Evolutionary conservation across 2,888 invertebrate species (phyloP).

Genomic region (Cheilosia vulpina): DNA sequence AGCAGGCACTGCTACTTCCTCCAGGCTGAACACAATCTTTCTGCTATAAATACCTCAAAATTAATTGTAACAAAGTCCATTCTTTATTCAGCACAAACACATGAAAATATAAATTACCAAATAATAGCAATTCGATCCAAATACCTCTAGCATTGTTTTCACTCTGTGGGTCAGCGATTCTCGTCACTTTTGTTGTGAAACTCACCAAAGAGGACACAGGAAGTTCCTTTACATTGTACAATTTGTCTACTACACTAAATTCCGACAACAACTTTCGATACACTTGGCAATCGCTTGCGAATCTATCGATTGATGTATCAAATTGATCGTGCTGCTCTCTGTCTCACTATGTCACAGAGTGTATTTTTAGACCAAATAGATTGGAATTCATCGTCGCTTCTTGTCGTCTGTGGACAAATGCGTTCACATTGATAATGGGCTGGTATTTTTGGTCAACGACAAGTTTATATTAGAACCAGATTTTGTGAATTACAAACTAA

Average conservation of each 20-base stretch:
- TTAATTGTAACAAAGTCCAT: not conserved
- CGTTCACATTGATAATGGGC: slow-evolving; percentile 63
- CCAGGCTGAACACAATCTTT: not conserved
- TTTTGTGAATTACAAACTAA: slow-evolving; percentile 39
- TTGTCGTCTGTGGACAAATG: slow-evolving; percentile 24
- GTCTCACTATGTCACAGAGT: slow-evolving; percentile 43
- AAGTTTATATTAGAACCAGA: slow-evolving; percentile 48
- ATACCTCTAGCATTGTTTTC: slow-evolving; percentile 31
- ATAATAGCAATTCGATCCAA: slow-evolving; percentile 9
- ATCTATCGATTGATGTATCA: slow-evolving; percentile 26
- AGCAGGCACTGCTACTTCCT: not conserved
- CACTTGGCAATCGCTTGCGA: slow-evolving; percentile 54
- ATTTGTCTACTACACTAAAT: slow-evolving; percentile 33
- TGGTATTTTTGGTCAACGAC: slow-evolving; percentile 2
- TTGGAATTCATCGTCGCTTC: slow-evolving; percentile 27
- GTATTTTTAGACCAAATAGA: slow-evolving; percentile 62
- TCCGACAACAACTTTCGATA: slow-evolving; percentile 52
- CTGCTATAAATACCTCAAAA: no score
- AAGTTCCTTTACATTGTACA: slow-evolving; percentile 12
- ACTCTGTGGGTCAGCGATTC: slow-evolving; percentile 26
- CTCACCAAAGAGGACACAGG: slow-evolving; percentile 1
- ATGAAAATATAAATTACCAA: not conserved
- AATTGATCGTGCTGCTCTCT: slow-evolving; percentile 19
- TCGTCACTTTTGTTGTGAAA: slow-evolving; percentile 22
- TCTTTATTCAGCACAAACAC: not conserved